Evolutionary conservation across 2,797 vertebrate genomes (phyloP), one percentile per base, ranked within the genome.

Genomic region (Setipinna tenuifilis): DNA sequence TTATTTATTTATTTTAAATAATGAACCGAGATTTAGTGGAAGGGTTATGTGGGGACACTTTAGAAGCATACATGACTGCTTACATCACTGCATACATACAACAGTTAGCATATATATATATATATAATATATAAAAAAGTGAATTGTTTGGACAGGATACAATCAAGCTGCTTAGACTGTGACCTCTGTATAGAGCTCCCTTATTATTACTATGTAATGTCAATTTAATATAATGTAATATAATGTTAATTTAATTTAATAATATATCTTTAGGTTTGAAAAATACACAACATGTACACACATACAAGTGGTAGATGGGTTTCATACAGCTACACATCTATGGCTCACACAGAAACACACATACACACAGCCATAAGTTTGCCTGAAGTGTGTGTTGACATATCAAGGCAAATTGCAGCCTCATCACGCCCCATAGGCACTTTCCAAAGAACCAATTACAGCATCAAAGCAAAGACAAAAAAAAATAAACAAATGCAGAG

Each of bases 401-500:
- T 35, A 75, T 17, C 68, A 75, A 17, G 28, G 68, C 68, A 75
- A 75, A 75, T 75, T 41, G 35, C 35, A 78, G 31, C 71, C 35
- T 44, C 7, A 17, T 3, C 71, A 41, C 7, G 71, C 19, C 71
- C 41, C 31, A 44, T 21, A 44, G 3, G 31, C 71, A 78, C 71
- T 17, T 78, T 44, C 3, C 71, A 78, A 78, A 78, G 71, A 78
- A 78, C 71, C 35, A 41, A 41, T 41, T 78, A 78, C 17, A 35
- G 17, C 31, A 31, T 78, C 71, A 78, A 78, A 44, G 31, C 31
- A 41, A 21, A 35, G 68, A 71, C 68, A 41, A 17, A 17, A 75
- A 48, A 48, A 48, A 48, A 48, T 48, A 10, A 9, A 10, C 14
- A 54, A 68, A 17, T 68, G 25, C 65, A 31, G 65, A 41, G 71